Base-by-base conservation (phyloP, 2,888 invertebrate genomes). In the Troilus luridus region DNA sequence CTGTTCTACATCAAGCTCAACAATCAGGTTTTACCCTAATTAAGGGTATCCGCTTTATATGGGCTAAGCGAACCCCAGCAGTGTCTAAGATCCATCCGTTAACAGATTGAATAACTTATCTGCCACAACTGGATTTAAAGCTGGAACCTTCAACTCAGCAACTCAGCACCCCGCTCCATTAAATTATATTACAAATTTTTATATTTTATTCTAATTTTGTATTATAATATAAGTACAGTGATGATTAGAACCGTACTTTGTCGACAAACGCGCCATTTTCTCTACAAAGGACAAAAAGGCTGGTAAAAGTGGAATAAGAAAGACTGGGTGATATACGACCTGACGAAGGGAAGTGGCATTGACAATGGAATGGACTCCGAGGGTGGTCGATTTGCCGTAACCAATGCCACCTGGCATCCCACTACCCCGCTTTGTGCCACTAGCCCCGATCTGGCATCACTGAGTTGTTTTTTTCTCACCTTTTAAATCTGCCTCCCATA, bases 381-480 rank as follows among this genome's bases (percentile, higher is more conserved):
- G 85, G 56, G 85, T 85, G 85, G 85, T 58, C 85, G 21, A n/a
- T 85, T 54, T 21, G 56, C 85, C 85, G 85, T 54, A 19, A 54
- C 85, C 21, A 85, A 85, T 85, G 85, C 85, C 85, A 58, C 56
- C 85, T 56, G 56, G 56, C 85, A 85, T 14, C 56, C 41, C 67
- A 14, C 14, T 67, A 64, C 64, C 64, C 41, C 41, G 41, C 59
- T 14, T 6, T 59, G 7, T 59, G 59, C 7, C 24, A 24, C 17
- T 41, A 2, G 41, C 17, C 7, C 8, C 5, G 64, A 64, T 64
- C n/a, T 64, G n/a, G 9, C 64, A 64, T 10, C 64, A 8, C 8
- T n/a, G 41, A 41, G 41, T 41, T 41, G 41, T 64, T 41, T 41
- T 19, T 77, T 77, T 24, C 14, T n/a, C 24, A 3, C 27, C 19